Conservation (phyloP, 2,113 vertebrate genomes). For the Odocoileus hemionus region DNA sequence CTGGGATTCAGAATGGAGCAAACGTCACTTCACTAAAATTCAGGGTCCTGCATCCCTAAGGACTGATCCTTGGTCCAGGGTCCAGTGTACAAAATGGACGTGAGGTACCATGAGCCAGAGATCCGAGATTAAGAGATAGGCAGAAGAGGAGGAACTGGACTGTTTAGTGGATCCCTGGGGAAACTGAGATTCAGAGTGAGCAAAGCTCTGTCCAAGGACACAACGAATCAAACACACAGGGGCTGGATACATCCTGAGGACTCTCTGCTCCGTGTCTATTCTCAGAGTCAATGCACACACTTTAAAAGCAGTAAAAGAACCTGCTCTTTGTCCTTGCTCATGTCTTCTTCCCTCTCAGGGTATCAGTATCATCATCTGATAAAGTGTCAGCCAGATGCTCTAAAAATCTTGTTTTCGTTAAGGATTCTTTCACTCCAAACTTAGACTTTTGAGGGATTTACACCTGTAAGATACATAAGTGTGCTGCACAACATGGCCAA, state of each 20-base stretch:
- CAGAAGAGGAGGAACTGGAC: not conserved
- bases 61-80: not conserved
- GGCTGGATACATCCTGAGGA: not conserved
- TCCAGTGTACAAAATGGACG: not conserved
- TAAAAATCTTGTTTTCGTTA: not conserved
- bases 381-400: not conserved
- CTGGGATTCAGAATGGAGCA: not conserved
- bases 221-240: not conserved
- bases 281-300: not conserved
- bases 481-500: fast-evolving
- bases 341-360: not conserved
- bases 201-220: not conserved
- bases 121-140: not conserved
- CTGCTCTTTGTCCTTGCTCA: not conserved
- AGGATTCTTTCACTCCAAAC: not conserved
- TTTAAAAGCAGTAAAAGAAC: not conserved
- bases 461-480: not conserved
- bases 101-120: not conserved
- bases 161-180: not conserved
- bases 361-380: not conserved
- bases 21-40: not conserved
- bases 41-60: not conserved
- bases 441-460: not conserved
- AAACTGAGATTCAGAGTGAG: not conserved
- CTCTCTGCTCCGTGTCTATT: not conserved